Percentiles rank a stretch among this genome's conserved stretches.
phyloP scores from a whole-genome alignment of 2,888 invertebrate species.

The Micoletzkya japonica region DNA sequence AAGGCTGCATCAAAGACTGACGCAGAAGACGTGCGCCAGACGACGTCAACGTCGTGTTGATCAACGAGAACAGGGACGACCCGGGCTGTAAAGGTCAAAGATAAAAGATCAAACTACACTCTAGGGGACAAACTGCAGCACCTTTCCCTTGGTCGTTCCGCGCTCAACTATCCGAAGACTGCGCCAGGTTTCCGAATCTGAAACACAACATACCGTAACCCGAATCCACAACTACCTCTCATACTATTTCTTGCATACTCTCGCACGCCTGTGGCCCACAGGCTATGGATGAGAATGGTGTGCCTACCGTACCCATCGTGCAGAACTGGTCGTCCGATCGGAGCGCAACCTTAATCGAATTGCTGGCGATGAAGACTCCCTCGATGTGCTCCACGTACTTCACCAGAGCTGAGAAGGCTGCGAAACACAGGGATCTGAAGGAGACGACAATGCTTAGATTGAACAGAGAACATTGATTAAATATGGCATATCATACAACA shows the following conservation, averaged over 20 bases:
- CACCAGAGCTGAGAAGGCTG: slow-evolving; percentile 81
- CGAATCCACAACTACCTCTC: background rate
- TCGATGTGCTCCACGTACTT: slow-evolving; percentile 82
- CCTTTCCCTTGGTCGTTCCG: background rate
- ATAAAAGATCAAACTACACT: background rate
- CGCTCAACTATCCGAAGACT: slow-evolving; percentile 24
- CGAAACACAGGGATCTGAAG: slow-evolving; percentile 79
- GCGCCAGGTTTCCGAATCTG: slow-evolving; percentile 26
- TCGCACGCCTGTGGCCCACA: background rate
- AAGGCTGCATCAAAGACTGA: slow-evolving; percentile 18
- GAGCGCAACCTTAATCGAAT: slow-evolving; percentile 78
- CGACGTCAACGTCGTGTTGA: background rate
- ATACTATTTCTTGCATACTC: too few species aligned
- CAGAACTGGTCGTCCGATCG: slow-evolving; percentile 7
- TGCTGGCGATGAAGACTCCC: slow-evolving; percentile 76
- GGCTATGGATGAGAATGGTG: background rate
- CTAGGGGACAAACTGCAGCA: slow-evolving; percentile 3
- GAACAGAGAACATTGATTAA: background rate
- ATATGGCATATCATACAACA: background rate
- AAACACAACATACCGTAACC: background rate
- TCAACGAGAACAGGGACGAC: slow-evolving; percentile 12
- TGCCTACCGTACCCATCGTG: background rate
- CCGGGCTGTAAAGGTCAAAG: background rate
- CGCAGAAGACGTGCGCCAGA: slow-evolving; percentile 1
- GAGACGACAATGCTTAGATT: background rate